Evolutionary conservation across 2,888 invertebrate species (phyloP).

Genomic region (Tachina lurida): DNA sequence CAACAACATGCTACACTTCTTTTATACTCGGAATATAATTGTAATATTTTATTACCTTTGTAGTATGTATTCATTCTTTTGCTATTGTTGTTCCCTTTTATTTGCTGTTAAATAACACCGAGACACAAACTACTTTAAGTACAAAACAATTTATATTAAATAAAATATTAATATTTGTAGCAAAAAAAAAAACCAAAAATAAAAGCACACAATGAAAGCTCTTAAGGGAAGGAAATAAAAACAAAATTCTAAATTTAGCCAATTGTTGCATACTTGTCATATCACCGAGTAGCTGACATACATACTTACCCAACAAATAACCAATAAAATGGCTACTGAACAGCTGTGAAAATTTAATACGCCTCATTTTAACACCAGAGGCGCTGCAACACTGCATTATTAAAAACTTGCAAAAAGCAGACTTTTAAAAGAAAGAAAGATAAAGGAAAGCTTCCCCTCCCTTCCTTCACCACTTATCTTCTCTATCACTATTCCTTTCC

Average conservation of each 20-base stretch:
- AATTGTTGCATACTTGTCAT: slow-evolving; percentile 67
- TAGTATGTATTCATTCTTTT: slow-evolving; percentile 21
- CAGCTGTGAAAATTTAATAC: no score
- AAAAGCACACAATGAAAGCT: slow-evolving; percentile 22
- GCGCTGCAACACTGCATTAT: no score
- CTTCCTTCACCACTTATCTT: no score
- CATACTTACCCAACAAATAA: no score
- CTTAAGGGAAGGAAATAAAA: slow-evolving; percentile 17
- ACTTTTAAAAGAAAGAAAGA: no score
- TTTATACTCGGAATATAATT: slow-evolving; percentile 62
- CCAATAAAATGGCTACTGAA: no score
- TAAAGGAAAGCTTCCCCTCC: no score
- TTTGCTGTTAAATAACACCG: slow-evolving; percentile 58
- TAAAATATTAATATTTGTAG: slow-evolving; percentile 51
- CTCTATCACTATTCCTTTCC: no score
- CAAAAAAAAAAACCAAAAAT: slow-evolving; percentile 1
- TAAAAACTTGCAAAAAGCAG: no score
- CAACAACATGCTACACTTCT: slow-evolving; percentile 14
- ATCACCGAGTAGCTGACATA: neutral
- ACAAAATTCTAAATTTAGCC: slow-evolving; percentile 62
- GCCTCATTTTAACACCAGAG: no score
- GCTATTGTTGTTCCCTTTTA: slow-evolving; percentile 49
- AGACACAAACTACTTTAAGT: slow-evolving; percentile 34
- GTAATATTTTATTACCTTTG: slow-evolving; percentile 73
- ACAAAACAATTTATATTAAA: slow-evolving; percentile 24